Percentiles rank a stretch among this genome's conserved stretches.
Evolutionary conservation across 2,888 invertebrate genomes (phyloP).

Genomic region (Germaria angustata): DNA sequence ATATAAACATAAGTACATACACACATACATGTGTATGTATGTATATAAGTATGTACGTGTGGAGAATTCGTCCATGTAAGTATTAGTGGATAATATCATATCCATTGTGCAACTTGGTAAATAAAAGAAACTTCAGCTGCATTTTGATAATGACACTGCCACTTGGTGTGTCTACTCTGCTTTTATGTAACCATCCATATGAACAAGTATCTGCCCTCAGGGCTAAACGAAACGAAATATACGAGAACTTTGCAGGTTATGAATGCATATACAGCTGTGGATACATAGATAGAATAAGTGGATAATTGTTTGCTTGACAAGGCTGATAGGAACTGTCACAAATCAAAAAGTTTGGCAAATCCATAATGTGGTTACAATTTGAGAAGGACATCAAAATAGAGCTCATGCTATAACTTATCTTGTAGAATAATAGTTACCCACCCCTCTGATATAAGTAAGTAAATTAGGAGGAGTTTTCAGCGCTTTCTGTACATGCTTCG

Average conservation of each 20-base stretch:
- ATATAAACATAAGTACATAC: not conserved
- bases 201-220: no score
- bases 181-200: not conserved
- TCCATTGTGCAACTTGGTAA: conserved; percentile 11
- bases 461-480: no score
- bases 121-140: conserved; percentile 57
- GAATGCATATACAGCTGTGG: not conserved
- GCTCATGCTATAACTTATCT: no score
- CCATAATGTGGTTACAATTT: no score
- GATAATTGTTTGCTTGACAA: not conserved
- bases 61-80: no score
- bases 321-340: no score
- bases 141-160: conserved; percentile 31
- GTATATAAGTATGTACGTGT: not conserved
- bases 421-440: no score
- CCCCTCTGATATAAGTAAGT: no score
- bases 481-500: no score
- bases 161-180: not conserved
- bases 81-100: not conserved
- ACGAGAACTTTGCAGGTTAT: conserved; percentile 13
- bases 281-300: not conserved
- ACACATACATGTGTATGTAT: not conserved
- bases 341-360: no score
- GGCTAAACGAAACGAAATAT: no score
- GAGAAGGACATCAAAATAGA: no score